Conservation (phyloP, 2,113 vertebrate genomes). For the Oryzias javanicus region DNA sequence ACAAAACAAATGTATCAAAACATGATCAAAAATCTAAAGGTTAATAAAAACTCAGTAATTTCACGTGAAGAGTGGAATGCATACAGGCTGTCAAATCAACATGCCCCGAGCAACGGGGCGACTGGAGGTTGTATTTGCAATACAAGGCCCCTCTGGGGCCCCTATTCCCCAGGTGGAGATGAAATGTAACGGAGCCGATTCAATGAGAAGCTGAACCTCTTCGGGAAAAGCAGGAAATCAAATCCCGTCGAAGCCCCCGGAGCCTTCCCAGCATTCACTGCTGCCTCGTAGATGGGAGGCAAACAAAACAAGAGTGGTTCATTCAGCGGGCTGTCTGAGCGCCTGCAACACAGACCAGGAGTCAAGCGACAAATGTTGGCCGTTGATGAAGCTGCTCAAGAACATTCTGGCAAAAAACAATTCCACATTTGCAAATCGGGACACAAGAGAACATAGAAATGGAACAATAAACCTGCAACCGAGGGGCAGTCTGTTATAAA, state of each 20-base stretch:
- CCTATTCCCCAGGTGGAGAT: constrained; percentile 62
- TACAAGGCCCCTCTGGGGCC: constrained; percentile 35
- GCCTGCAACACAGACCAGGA: constrained; percentile 11
- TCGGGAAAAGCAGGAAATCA: constrained; percentile 52
- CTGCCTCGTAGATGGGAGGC: constrained; percentile 29
- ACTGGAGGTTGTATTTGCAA: constrained; percentile 45
- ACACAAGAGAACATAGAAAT: constrained; percentile 1
- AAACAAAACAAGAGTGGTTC: constrained; percentile 54
- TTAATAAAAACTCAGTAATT: not conserved
- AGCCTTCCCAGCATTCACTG: constrained; percentile 53
- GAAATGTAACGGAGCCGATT: constrained; percentile 70
- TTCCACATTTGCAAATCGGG: too few species aligned
- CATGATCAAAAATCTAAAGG: too few species aligned
- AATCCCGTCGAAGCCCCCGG: constrained; percentile 60
- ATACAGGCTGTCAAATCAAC: constrained; percentile 19
- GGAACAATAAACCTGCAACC: constrained; percentile 8
- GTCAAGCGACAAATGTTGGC: constrained; percentile 15
- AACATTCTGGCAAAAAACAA: not conserved
- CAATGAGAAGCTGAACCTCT: constrained; percentile 59
- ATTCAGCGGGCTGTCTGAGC: constrained; percentile 39
- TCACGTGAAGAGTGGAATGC: constrained; percentile 1
- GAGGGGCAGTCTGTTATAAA: not conserved
- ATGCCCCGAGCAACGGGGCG: constrained; percentile 14
- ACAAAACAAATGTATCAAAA: too few species aligned
- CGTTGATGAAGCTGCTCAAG: constrained; percentile 23